Conservation (phyloP, 2,797 vertebrate genomes). For the Platalea minor region DNA sequence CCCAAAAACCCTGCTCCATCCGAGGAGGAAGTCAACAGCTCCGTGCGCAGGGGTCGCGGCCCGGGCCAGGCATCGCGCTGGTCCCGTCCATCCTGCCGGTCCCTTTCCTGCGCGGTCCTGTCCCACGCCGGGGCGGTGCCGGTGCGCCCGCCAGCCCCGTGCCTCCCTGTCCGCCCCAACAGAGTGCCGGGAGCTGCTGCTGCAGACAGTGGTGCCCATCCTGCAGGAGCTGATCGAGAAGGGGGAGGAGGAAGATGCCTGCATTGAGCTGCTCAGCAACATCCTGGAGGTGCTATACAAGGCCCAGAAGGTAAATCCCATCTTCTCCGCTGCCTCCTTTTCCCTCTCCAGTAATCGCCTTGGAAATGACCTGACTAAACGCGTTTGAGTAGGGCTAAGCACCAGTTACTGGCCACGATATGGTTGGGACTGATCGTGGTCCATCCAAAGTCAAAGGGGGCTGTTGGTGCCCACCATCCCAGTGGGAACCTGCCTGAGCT, state of each 20-base stretch:
- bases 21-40: accelerated
- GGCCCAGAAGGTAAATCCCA: conserved; percentile 24
- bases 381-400: not conserved
- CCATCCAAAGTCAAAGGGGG: not conserved
- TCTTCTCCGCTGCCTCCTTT: not conserved
- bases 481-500: not conserved
- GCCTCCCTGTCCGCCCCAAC: accelerated
- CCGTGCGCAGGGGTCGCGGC: accelerated
- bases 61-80: accelerated
- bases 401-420: accelerated
- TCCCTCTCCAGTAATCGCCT: not conserved
- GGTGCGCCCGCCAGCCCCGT: accelerated
- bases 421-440: accelerated
- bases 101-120: accelerated
- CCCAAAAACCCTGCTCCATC: not conserved
- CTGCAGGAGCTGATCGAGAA: conserved; percentile 36
- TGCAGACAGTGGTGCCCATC: not conserved
- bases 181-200: conserved; percentile 63
- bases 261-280: conserved; percentile 60
- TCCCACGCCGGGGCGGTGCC: accelerated
- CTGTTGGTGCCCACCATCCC: not conserved
- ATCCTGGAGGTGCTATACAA: conserved; percentile 62
- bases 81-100: accelerated
- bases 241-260: conserved; percentile 42
- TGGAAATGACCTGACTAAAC: not conserved